phyloP scores from a whole-genome alignment of 2,113 vertebrate species.

The Nothobranchius kuhntae region DNA sequence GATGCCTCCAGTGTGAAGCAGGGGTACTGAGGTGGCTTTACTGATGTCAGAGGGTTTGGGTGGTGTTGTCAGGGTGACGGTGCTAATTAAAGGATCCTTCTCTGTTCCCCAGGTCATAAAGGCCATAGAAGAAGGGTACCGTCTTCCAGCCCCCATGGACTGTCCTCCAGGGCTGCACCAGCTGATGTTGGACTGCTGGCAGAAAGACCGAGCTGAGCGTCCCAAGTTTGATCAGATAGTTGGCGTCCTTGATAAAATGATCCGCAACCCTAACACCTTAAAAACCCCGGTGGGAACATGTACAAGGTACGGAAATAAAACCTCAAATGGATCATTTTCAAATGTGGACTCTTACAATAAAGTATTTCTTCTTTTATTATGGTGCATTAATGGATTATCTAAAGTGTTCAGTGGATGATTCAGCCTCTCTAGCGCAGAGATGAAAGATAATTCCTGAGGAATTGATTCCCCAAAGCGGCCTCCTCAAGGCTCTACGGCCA shows the following conservation, averaged over 20 bases:
- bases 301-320: slow-evolving; percentile 84
- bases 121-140: slow-evolving; percentile 98
- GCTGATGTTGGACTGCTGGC: slow-evolving; percentile 99
- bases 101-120: slow-evolving; percentile 90
- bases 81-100: neutral
- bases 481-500: slow-evolving; percentile 74
- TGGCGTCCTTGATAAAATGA: slow-evolving; percentile 99
- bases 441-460: slow-evolving; percentile 72
- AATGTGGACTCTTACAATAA: slow-evolving; percentile 16
- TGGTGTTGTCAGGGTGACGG: no score
- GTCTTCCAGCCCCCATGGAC: slow-evolving; percentile 98
- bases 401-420: slow-evolving; percentile 60
- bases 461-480: slow-evolving; percentile 70
- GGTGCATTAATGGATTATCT: slow-evolving; percentile 58
- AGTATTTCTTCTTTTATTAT: slow-evolving; percentile 29
- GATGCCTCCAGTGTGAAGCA: no score
- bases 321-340: neutral
- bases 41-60: no score
- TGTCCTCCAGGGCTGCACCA: slow-evolving; percentile 97
- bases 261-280: slow-evolving; percentile 96
- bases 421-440: slow-evolving; percentile 66
- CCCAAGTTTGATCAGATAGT: slow-evolving; percentile 99
- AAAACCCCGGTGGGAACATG: slow-evolving; percentile 96
- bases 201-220: slow-evolving; percentile 94
- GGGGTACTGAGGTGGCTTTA: no score